Evolutionary conservation across 2,797 vertebrate species (phyloP), one percentile per base, ranked within the genome.

Genomic region (Lacerta agilis): DNA sequence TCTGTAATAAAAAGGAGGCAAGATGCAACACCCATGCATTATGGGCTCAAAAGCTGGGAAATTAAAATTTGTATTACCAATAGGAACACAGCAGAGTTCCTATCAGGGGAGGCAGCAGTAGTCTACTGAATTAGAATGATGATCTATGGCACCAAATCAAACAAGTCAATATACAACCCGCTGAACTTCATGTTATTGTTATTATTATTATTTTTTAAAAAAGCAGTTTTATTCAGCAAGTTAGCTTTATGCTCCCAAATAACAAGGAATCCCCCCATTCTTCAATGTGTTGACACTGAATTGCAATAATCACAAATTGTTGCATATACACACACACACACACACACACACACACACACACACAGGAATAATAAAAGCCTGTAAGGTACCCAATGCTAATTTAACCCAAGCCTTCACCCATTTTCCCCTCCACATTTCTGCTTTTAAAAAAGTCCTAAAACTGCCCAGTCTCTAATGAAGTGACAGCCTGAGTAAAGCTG

Each of bases 21-120:
- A 94, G 25, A 13, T 64, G 89, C 91, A 92, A 88, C 83, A 64
- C 58, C 58, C 33, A 17, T 89, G 92, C 93, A 27, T 91, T 92
- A 94, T 80, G 85, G 83, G 18, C 33, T 83, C 5, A 1, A 75
- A 75, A 69, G 69, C 71, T 41, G 49, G 86, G 83, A 33, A 18
- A 76, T 78, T 80, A 77, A 83, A 86, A 89, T 73, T 17, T 85
- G 43, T 64, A 88, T 83, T 86, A 87, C 71, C 8, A 29, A 36
- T 58, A 36, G 45, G 69, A 92, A 88, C 91, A 33, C 91, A 33
- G 58, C 18, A 69, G 58, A 85, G 69, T 43, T 41, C 27, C 58
- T 43, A 29, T 8, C 27, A n/a, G 15, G 23, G 66, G 13, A 69
- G 5, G 36, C 69, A 17, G 10, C 0, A 5, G 66, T 64, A 69